Percentiles rank a stretch among this genome's conserved stretches.
These are phyloP conservation scores for Ectropis crepuscularia DNA, from an alignment of 2,888 invertebrate species.

Conservation along the genomic window DNA sequence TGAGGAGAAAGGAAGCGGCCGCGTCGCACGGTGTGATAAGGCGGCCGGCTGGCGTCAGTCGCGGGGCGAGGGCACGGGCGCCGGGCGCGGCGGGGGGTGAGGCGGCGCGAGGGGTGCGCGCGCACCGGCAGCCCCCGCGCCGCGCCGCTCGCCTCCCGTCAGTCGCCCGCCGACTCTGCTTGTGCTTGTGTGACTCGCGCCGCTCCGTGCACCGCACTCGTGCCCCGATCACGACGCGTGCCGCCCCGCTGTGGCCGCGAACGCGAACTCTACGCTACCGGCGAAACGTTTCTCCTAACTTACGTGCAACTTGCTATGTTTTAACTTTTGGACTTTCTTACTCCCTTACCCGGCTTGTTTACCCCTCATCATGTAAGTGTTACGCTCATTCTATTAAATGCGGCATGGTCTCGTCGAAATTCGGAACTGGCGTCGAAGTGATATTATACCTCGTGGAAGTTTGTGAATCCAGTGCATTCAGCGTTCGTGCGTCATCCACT, in stretches of 20 bases:
- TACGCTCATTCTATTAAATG: conserved; percentile 78
- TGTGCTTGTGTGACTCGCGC: conserved; percentile 85
- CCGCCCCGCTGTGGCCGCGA: conserved; percentile 85
- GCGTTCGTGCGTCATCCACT: conserved; percentile 54
- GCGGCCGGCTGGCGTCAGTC: conserved; percentile 76
- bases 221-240: conserved; percentile 83
- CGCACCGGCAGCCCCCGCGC: conserved; percentile 78
- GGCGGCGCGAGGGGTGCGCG: conserved; percentile 70
- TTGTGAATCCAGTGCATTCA: conserved; percentile 76
- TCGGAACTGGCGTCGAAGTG: conserved; percentile 79
- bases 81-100: conserved; percentile 52
- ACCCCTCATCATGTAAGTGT: conserved; percentile 84
- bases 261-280: conserved; percentile 86
- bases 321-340: conserved; percentile 79
- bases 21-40: conserved; percentile 80
- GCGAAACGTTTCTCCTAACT: conserved; percentile 81
- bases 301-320: conserved; percentile 81
- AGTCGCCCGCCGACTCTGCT: conserved; percentile 86
- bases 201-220: conserved; percentile 84
- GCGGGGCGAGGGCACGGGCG: conserved; percentile 58
- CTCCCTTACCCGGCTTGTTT: conserved; percentile 83
- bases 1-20: conserved; percentile 82
- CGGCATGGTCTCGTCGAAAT: conserved; percentile 73
- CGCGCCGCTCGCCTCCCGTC: conserved; percentile 76
- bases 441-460: conserved; percentile 75